Conservation (phyloP, 2,113 vertebrate species). For the Lepisosteus oculatus region DNA sequence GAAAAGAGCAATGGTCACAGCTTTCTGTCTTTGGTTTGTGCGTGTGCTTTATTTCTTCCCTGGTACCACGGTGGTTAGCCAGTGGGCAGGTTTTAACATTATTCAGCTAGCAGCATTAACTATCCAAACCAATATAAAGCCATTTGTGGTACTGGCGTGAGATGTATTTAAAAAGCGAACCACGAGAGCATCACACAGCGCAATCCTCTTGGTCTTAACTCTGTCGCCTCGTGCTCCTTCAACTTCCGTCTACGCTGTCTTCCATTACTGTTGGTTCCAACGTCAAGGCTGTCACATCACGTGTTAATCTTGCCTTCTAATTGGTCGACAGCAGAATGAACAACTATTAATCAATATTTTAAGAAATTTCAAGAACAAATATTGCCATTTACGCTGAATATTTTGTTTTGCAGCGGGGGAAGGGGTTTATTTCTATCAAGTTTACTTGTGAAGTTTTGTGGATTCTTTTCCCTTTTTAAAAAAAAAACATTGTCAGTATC, state of each 20-base stretch:
- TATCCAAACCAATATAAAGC: background rate
- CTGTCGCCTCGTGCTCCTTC: conserved; percentile 63
- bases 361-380: conserved; percentile 42
- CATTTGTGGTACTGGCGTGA: background rate
- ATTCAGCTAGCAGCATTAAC: background rate
- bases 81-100: conserved; percentile 23
- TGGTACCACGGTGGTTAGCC: conserved; percentile 53
- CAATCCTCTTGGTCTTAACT: conserved; percentile 50
- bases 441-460: conserved; percentile 58
- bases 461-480: conserved; percentile 53
- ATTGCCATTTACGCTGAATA: conserved; percentile 31
- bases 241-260: conserved; percentile 79
- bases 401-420: conserved; percentile 12
- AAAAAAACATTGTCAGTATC: conserved; percentile 52
- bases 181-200: conserved; percentile 29
- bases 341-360: conserved; percentile 35
- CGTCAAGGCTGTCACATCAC: conserved; percentile 68
- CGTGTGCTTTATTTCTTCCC: conserved; percentile 53
- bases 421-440: conserved; percentile 21
- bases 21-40: conserved; percentile 53
- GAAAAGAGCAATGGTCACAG: conserved; percentile 61
- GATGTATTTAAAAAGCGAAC: conserved; percentile 28
- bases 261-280: conserved; percentile 70
- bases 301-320: conserved; percentile 4
- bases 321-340: conserved; percentile 14